These are phyloP conservation scores for Drosophila robusta DNA, from an alignment of 2,888 invertebrate species.

Conservation along the genomic window DNA sequence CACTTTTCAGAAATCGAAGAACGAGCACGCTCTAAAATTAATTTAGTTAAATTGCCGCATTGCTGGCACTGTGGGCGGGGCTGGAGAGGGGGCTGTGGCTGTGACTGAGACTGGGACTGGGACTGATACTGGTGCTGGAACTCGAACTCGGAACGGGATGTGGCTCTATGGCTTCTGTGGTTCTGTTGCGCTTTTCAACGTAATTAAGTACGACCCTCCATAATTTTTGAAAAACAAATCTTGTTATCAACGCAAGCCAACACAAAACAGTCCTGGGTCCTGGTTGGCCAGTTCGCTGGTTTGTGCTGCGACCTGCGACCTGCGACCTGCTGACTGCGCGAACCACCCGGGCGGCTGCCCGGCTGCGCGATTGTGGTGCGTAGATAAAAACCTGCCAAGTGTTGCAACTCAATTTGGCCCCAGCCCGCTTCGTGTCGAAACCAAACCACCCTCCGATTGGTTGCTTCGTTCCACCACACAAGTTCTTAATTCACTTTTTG, in stretches of 20 bases:
- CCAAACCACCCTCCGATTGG: slow-evolving; percentile 59
- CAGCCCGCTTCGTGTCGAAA: slow-evolving; percentile 8
- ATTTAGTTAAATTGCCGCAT: slow-evolving; percentile 72
- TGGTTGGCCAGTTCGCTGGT: slow-evolving; percentile 40
- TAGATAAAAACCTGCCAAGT: slow-evolving; percentile 81
- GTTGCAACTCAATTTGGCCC: slow-evolving; percentile 76
- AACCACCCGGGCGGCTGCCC: slow-evolving; percentile 30
- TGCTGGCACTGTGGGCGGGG: slow-evolving; percentile 14
- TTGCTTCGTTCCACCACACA: slow-evolving; percentile 74
- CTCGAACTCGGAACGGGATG: slow-evolving; percentile 1
- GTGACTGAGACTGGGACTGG: not conserved
- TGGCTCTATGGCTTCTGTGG: slow-evolving; percentile 38
- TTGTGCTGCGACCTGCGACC: slow-evolving; percentile 2
- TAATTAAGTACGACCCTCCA: slow-evolving; percentile 71
- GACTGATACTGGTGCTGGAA: too few relatives aligned
- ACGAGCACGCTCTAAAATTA: slow-evolving; percentile 76
- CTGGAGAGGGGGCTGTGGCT: too few relatives aligned
- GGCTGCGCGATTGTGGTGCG: slow-evolving; percentile 76
- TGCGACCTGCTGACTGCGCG: slow-evolving; percentile 16
- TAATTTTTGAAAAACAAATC: slow-evolving; percentile 78
- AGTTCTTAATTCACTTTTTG: slow-evolving; percentile 80
- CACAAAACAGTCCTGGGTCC: slow-evolving; percentile 56
- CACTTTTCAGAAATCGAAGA: slow-evolving; percentile 58
- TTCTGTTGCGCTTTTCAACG: slow-evolving; percentile 74
- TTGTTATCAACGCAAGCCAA: slow-evolving; percentile 75